These are phyloP conservation scores for Nemopilema nomurai DNA, from an alignment of 30 jellyfish, hydroid and myxozoan genomes.

Conservation along the genomic window DNA sequence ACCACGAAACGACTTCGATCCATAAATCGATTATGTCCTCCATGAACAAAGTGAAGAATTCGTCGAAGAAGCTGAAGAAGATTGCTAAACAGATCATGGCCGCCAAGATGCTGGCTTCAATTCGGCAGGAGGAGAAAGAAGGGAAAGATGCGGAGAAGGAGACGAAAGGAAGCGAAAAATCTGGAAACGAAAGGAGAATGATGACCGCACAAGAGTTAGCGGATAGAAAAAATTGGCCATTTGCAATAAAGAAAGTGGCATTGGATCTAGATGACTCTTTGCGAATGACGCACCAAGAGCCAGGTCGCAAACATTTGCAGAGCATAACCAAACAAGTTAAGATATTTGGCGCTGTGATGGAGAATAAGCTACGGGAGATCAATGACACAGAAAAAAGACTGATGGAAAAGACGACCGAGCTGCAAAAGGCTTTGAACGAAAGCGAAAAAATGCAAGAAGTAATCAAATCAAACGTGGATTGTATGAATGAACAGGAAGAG, in stretches of 20 bases:
- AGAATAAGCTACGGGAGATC: conserved; percentile 37
- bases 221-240: conserved; percentile 44
- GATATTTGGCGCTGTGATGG: conserved; percentile 38
- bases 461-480: conserved; percentile 1
- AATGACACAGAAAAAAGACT: conserved; percentile 34
- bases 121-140: background rate
- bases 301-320: conserved; percentile 34
- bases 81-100: conserved; percentile 32
- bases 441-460: conserved; percentile 8
- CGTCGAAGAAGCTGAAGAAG: conserved; percentile 15
- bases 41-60: conserved; percentile 9
- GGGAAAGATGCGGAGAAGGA: background rate
- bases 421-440: conserved; percentile 32
- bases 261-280: conserved; percentile 46
- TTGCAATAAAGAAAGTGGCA: conserved; percentile 43
- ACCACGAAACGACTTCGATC: background rate
- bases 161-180: background rate
- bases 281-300: conserved; percentile 38
- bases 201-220: conserved; percentile 56
- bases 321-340: conserved; percentile 43
- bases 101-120: background rate
- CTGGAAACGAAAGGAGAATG: background rate
- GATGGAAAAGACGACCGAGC: conserved; percentile 28
- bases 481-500: conserved; percentile 7
- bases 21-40: conserved; percentile 25